Percentiles rank a stretch among this genome's conserved stretches.
phyloP scores from a whole-genome alignment of 2,113 vertebrate genomes.

The Symphodus melops region DNA sequence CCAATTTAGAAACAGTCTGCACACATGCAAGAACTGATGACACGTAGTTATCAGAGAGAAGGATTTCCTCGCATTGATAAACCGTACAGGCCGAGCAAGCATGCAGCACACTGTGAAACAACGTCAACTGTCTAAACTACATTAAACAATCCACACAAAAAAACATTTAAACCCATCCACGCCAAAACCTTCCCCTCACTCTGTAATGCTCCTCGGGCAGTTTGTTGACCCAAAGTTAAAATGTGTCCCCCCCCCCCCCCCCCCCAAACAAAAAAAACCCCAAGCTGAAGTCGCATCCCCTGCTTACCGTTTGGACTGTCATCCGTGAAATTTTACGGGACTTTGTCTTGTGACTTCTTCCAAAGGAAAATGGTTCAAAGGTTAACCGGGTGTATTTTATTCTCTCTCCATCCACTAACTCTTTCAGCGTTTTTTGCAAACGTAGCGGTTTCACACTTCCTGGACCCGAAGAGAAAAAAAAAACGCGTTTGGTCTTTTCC shows the following conservation, averaged over 20 bases:
- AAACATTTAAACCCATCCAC: not conserved
- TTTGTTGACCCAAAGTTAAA: slow-evolving; percentile 7
- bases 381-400: slow-evolving; percentile 64
- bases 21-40: not conserved
- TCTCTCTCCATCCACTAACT: slow-evolving; percentile 52
- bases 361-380: slow-evolving; percentile 81
- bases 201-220: not conserved
- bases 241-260: no score
- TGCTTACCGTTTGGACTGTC: slow-evolving; percentile 43
- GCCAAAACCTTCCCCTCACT: not conserved
- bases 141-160: not conserved
- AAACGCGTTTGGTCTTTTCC: not conserved
- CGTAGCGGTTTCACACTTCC: slow-evolving; percentile 82
- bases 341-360: slow-evolving; percentile 81
- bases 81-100: no score
- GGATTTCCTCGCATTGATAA: not conserved
- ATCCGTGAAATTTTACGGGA: slow-evolving; percentile 44
- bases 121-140: not conserved
- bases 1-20: not conserved
- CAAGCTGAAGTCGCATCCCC: not conserved
- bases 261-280: no score
- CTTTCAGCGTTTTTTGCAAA: slow-evolving; percentile 70
- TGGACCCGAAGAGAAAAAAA: slow-evolving; percentile 32
- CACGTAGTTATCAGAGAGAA: not conserved
- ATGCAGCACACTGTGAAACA: not conserved